Percentiles rank a stretch among this genome's conserved stretches.
Evolutionary conservation across 2,113 vertebrate species (phyloP).

Genomic region (Sarotherodon lohbergeri): DNA sequence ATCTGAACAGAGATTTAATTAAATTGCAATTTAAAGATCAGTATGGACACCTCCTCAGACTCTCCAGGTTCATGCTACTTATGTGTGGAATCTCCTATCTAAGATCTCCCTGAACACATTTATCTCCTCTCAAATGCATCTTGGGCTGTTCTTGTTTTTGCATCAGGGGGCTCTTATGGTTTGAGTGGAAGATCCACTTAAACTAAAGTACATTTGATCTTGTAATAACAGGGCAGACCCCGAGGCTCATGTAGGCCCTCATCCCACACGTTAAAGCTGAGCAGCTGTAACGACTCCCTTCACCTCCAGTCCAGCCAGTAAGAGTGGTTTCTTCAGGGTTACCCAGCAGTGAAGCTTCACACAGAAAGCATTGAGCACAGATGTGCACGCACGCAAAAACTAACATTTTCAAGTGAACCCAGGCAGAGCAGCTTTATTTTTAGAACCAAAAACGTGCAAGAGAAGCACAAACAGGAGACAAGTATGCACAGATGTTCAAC

Average conservation of each 20-base stretch:
- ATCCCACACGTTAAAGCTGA: slow-evolving; percentile 8
- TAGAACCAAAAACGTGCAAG: slow-evolving; percentile 7
- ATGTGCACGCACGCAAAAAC: neutral
- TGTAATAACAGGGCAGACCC: slow-evolving; percentile 49
- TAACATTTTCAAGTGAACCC: neutral
- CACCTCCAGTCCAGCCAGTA: slow-evolving; percentile 12
- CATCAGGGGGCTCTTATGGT: neutral
- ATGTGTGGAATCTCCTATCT: accelerated
- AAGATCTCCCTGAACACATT: neutral
- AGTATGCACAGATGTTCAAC: slow-evolving; percentile 32
- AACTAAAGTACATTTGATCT: slow-evolving; percentile 24
- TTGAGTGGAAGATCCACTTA: neutral
- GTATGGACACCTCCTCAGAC: accelerated
- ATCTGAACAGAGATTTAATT: neutral
- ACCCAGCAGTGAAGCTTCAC: neutral
- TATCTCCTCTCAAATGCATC: neutral
- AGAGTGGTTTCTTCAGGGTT: neutral
- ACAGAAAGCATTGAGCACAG: neutral
- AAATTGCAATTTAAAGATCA: neutral
- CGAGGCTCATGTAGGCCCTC: slow-evolving; percentile 26
- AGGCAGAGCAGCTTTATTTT: neutral
- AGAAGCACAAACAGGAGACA: neutral
- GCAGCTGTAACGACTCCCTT: slow-evolving; percentile 48
- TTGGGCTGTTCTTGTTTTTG: neutral
- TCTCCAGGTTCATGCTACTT: accelerated